phyloP scores from a whole-genome alignment of 2,797 vertebrate genomes.

The Meda fulgida region DNA sequence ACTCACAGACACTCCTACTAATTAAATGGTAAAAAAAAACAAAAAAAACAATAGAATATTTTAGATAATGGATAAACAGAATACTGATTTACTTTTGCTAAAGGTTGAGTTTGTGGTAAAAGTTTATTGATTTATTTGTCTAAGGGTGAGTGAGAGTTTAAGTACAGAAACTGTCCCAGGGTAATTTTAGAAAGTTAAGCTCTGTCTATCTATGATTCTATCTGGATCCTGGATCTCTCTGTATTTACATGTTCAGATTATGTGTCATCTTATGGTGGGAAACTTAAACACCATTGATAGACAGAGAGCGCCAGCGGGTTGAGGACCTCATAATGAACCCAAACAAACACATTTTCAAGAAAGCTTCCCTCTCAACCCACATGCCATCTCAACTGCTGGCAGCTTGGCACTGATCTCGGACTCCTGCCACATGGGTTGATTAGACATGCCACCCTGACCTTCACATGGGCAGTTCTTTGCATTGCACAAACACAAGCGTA shows the following conservation, averaged over 20 bases:
- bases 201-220: neutral
- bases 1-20: neutral
- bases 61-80: too few species aligned
- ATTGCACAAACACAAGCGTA: slow-evolving; percentile 25
- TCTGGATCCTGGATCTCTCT: neutral
- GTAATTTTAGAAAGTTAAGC: slow-evolving; percentile 13
- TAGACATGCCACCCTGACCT: slow-evolving; percentile 43
- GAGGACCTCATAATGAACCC: slow-evolving; percentile 29
- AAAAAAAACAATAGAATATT: too few species aligned
- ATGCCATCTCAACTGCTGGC: slow-evolving; percentile 12
- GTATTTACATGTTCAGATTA: slow-evolving; percentile 23
- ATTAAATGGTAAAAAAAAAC: neutral
- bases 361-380: neutral
- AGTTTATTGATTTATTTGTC: neutral
- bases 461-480: slow-evolving; percentile 37
- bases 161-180: neutral
- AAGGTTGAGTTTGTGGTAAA: neutral
- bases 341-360: slow-evolving; percentile 17
- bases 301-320: slow-evolving; percentile 20
- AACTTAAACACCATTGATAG: slow-evolving; percentile 2
- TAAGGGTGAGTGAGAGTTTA: neutral
- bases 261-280: slow-evolving; percentile 4
- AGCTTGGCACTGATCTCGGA: slow-evolving; percentile 46
- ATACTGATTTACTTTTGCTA: neutral
- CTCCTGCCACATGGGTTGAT: slow-evolving; percentile 17